A percentile compares a stretch with the other conserved stretches of the same genome.
Evolutionary conservation across 1,140 invertebrate species (phyloP).

Genomic region (Drosophila ohnishii): DNA sequence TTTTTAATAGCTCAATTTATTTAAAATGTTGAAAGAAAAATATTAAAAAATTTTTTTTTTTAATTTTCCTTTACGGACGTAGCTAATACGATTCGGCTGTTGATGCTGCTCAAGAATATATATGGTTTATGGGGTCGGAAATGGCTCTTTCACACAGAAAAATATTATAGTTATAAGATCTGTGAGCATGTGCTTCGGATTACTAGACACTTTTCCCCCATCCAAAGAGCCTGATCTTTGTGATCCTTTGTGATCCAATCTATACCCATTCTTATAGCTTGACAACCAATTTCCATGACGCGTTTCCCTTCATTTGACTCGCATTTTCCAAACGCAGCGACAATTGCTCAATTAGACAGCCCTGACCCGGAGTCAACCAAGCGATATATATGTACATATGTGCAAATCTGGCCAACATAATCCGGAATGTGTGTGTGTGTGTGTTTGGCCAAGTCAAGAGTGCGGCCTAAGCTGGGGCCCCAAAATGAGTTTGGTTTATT

Average conservation of each 20-base stretch:
- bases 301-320: not conserved
- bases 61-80: no score
- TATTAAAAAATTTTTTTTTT: no score
- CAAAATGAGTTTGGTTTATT: slow-evolving; percentile 27
- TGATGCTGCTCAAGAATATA: no score
- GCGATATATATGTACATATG: slow-evolving; percentile 17
- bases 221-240: not conserved
- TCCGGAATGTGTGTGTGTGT: not conserved
- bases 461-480: slow-evolving; percentile 17
- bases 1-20: no score
- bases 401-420: slow-evolving; percentile 38
- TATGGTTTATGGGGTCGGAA: no score
- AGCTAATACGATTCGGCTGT: no score
- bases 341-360: slow-evolving; percentile 43
- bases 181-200: not conserved
- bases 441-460: slow-evolving; percentile 23
- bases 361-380: slow-evolving; percentile 44
- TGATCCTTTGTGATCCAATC: not conserved
- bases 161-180: not conserved
- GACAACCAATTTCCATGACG: slow-evolving; percentile 1
- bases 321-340: slow-evolving; percentile 15
- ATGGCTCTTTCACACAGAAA: no score
- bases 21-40: no score
- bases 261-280: not conserved
- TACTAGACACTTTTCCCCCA: not conserved